Conservation (phyloP, 2,888 invertebrate genomes). For the Acleris laterana region DNA sequence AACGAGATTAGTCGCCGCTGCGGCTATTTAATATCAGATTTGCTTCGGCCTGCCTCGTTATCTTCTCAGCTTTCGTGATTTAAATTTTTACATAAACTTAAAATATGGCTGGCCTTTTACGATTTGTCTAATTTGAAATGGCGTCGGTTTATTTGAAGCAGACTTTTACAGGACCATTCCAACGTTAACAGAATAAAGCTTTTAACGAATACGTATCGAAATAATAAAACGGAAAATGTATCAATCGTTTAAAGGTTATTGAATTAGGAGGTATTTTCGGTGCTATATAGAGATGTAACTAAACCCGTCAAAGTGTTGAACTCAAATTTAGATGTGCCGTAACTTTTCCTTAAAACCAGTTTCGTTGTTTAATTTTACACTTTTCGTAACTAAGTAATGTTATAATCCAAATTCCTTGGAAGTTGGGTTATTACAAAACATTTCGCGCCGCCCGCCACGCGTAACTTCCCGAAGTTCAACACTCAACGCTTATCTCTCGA, state of each 20-base stretch:
- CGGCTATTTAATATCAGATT: constrained; percentile 79
- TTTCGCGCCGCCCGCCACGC: constrained; percentile 54
- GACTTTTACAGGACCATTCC: not conserved
- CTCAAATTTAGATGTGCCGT: constrained; percentile 1
- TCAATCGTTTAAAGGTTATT: too few relatives aligned
- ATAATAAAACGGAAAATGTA: too few relatives aligned
- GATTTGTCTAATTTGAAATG: constrained; percentile 11
- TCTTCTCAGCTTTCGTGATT: constrained; percentile 43
- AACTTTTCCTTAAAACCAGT: constrained; percentile 26
- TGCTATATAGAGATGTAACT: not conserved
- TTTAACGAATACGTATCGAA: too few relatives aligned
- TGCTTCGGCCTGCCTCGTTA: constrained; percentile 71
- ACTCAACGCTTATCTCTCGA: constrained; percentile 77
- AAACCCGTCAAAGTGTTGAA: constrained; percentile 2
- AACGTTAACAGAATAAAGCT: not conserved
- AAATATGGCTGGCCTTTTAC: constrained; percentile 8
- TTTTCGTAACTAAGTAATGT: constrained; percentile 49
- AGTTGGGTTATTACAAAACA: constrained; percentile 56
- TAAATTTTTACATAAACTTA: constrained; percentile 30
- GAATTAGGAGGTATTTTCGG: too few relatives aligned
- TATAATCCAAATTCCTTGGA: constrained; percentile 51
- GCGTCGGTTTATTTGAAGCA: not conserved
- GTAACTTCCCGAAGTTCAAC: constrained; percentile 74
- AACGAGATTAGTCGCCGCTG: constrained; percentile 77
- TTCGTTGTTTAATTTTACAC: constrained; percentile 43